phyloP scores from a whole-genome alignment of 2,888 invertebrate species.

The Rhagium mordax region DNA sequence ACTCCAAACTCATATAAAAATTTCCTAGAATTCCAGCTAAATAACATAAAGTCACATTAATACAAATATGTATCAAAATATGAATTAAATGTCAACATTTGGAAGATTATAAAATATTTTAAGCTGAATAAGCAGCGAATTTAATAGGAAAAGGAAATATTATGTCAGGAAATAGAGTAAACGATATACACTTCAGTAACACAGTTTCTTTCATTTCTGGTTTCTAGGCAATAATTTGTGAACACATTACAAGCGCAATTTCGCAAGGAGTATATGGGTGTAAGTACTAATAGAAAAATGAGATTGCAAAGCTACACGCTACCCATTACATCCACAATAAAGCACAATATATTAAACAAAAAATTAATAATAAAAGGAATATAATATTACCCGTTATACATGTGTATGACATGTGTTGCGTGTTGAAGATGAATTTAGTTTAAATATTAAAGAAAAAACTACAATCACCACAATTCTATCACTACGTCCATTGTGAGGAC shows the following conservation, averaged over 20 bases:
- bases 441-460: neutral
- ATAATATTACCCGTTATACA: neutral
- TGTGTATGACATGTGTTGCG: neutral
- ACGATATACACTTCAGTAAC: neutral
- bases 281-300: constrained; percentile 6
- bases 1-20: too few species aligned
- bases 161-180: neutral
- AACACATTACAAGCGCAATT: constrained; percentile 5
- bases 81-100: neutral
- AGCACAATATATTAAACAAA: neutral
- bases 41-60: too few species aligned
- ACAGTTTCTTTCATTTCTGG: neutral
- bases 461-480: too few species aligned
- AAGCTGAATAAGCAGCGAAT: too few species aligned
- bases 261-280: neutral
- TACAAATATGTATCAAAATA: neutral
- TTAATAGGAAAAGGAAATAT: too few species aligned
- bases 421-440: neutral
- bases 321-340: constrained; percentile 12
- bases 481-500: too few species aligned
- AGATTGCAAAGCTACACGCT: constrained; percentile 29
- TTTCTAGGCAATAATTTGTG: constrained; percentile 6
- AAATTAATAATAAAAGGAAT: neutral
- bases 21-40: too few species aligned
- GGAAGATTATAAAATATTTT: too few species aligned